phyloP scores from a whole-genome alignment of 1,140 invertebrate species.

The Drosophila ogumai region DNA sequence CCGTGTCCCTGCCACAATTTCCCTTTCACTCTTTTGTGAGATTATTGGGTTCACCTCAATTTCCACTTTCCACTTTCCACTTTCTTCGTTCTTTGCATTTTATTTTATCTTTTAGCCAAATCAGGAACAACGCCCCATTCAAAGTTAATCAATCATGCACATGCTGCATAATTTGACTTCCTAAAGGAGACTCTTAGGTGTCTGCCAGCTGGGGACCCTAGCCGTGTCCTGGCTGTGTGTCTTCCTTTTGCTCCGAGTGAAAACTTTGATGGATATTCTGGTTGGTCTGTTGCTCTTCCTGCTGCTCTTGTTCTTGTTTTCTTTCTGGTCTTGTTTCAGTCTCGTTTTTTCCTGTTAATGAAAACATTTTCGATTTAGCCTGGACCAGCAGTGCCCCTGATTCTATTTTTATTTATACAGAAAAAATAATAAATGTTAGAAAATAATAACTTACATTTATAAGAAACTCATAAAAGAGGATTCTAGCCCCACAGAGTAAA shows the following conservation, averaged over 20 bases:
- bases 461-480: too few relatives aligned
- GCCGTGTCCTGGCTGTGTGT: conserved; percentile 10
- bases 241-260: conserved; percentile 6
- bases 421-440: too few relatives aligned
- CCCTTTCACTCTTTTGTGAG: conserved; percentile 39
- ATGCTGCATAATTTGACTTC: conserved; percentile 52
- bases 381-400: conserved; percentile 18
- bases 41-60: conserved; percentile 34
- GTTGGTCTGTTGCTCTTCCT: conserved; percentile 1
- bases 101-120: conserved; percentile 45
- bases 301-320: conserved; percentile 1
- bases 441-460: too few relatives aligned
- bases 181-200: conserved; percentile 62
- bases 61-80: conserved; percentile 27
- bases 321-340: conserved; percentile 1
- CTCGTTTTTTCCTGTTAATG: conserved; percentile 41
- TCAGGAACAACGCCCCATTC: conserved; percentile 65
- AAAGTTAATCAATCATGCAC: conserved; percentile 80
- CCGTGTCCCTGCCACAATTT: conserved; percentile 40
- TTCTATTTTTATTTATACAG: background rate
- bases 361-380: conserved; percentile 60
- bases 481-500: background rate
- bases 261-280: conserved; percentile 73
- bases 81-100: conserved; percentile 11
- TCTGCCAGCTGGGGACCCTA: conserved; percentile 51